Conservation (phyloP, 2,113 vertebrate species). For the Rynchops niger region DNA sequence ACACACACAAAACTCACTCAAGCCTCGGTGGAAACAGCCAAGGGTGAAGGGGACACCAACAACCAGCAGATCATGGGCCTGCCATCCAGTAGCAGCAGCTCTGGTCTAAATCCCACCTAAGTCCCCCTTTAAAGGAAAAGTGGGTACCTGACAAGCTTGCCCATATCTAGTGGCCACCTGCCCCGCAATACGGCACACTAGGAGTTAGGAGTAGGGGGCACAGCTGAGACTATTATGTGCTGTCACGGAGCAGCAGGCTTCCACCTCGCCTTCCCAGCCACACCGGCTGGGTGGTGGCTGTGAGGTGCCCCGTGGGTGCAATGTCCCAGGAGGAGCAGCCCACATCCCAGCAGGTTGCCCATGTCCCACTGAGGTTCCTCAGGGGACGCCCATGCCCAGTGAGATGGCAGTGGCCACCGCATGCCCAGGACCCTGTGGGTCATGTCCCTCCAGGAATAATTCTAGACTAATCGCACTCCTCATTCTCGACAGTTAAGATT, state of each 20-base stretch:
- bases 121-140: not conserved
- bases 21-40: not conserved
- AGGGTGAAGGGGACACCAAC: rapidly evolving
- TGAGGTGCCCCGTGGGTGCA: not conserved
- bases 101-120: not conserved
- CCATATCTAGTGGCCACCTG: not conserved
- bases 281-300: not conserved
- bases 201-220: not conserved
- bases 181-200: not conserved
- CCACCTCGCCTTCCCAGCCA: not conserved
- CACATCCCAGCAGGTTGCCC: not conserved
- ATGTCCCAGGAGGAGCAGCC: not conserved
- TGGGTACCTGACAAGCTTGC: not conserved
- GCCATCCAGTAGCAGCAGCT: not conserved
- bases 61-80: rapidly evolving
- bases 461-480: not conserved
- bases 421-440: not conserved
- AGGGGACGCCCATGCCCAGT: not conserved
- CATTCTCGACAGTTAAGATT: not conserved
- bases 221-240: not conserved
- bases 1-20: not conserved
- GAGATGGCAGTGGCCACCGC: not conserved
- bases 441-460: not conserved
- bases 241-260: not conserved
- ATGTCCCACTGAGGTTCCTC: not conserved